phyloP scores from a whole-genome alignment of 2,797 vertebrate species.

The Melanotaenia trifasciata region DNA sequence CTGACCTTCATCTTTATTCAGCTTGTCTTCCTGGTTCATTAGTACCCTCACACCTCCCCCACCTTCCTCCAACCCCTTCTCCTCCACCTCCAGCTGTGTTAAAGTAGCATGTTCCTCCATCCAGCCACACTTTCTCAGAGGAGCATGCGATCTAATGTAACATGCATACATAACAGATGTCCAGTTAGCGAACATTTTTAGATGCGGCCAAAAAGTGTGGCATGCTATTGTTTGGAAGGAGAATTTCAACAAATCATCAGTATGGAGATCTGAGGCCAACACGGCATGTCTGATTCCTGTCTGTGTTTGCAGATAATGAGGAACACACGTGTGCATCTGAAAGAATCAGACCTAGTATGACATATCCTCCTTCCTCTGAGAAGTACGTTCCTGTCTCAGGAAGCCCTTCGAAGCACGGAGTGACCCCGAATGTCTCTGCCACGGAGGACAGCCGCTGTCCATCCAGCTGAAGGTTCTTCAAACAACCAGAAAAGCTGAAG shows the following conservation, averaged over 20 bases:
- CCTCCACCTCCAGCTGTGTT: conserved; percentile 44
- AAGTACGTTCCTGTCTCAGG: conserved; percentile 93
- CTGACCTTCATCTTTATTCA: background rate
- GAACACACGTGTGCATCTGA: background rate
- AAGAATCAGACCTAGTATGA: conserved; percentile 87
- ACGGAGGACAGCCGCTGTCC: conserved; percentile 83
- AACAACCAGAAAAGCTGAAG: conserved; percentile 91
- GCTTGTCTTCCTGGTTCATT: background rate
- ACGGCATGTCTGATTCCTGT: background rate
- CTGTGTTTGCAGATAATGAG: background rate
- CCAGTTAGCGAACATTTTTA: conserved; percentile 21
- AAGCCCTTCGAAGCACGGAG: conserved; percentile 91
- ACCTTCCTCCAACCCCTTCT: conserved; percentile 8
- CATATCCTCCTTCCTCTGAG: conserved; percentile 91
- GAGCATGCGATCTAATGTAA: conserved; percentile 28
- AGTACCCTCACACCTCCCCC: conserved; percentile 9
- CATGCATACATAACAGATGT: conserved; percentile 41
- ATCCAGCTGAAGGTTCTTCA: conserved; percentile 90
- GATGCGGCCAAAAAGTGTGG: conserved; percentile 17
- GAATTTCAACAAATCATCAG: background rate
- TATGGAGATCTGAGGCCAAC: background rate
- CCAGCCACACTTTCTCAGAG: conserved; percentile 15
- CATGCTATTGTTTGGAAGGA: conserved; percentile 1
- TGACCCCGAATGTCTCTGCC: conserved; percentile 90
- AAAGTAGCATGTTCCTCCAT: conserved; percentile 40